Evolutionary conservation across 2,113 vertebrate genomes (phyloP).

Genomic region (Cygnus atratus): DNA sequence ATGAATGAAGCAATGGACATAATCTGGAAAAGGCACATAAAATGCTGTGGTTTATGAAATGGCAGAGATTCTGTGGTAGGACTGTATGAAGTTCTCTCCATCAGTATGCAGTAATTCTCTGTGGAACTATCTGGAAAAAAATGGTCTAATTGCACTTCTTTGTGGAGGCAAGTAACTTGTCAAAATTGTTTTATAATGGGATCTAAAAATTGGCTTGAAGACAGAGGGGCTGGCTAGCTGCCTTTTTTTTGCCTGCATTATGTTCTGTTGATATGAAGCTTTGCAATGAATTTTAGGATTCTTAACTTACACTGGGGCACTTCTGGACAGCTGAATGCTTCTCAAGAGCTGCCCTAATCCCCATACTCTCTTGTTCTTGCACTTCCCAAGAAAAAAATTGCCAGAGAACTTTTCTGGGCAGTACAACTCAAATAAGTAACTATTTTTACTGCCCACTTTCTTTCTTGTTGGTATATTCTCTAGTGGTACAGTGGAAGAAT

Average conservation of each 20-base stretch:
- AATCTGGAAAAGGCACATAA: accelerated
- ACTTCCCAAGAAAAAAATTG: neutral
- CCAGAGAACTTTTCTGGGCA: neutral
- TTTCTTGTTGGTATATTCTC: neutral
- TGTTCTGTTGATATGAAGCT: neutral
- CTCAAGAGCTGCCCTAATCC: neutral
- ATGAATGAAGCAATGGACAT: accelerated
- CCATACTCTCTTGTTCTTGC: neutral
- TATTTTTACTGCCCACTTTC: neutral
- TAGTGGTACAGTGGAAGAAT: neutral
- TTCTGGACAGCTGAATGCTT: neutral
- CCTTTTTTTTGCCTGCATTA: neutral
- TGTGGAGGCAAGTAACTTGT: neutral
- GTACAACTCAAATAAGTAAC: neutral
- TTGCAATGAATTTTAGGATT: neutral
- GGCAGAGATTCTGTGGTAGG: neutral
- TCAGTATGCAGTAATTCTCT: neutral
- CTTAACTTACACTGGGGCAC: neutral
- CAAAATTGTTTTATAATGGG: neutral
- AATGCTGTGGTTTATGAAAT: neutral
- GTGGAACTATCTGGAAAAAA: neutral
- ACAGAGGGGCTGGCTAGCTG: neutral
- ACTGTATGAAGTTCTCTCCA: neutral
- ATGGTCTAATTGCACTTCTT: neutral
- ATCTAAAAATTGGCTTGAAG: neutral